These are phyloP conservation scores for Conchocele bisecta DNA, from an alignment of 2,888 invertebrate species.

Conservation along the genomic window DNA sequence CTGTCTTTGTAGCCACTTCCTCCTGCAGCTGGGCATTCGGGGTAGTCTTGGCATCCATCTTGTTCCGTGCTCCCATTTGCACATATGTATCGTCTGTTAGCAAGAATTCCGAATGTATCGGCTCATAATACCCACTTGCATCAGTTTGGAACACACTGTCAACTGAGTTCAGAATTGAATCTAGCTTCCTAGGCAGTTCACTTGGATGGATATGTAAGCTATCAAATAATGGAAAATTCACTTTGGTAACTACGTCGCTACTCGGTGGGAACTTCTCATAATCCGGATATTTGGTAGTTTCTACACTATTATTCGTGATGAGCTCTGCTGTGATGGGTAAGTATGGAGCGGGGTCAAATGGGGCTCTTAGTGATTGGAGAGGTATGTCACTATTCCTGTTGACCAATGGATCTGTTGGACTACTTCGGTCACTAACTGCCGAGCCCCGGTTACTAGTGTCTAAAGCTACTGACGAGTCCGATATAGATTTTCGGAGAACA, in stretches of 20 bases:
- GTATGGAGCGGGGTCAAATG: conserved; percentile 50
- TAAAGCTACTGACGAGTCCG: too few relatives aligned
- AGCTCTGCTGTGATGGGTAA: too few relatives aligned
- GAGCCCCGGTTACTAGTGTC: too few relatives aligned
- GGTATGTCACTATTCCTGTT: too few relatives aligned
- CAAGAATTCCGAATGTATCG: conserved; percentile 31
- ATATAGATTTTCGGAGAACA: too few relatives aligned
- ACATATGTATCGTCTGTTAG: conserved; percentile 34
- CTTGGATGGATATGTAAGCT: conserved; percentile 51
- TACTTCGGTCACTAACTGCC: too few relatives aligned
- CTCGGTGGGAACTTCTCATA: too few relatives aligned
- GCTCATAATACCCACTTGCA: conserved; percentile 1
- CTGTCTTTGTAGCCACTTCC: conserved; percentile 37
- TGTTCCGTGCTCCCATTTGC: conserved; percentile 40
- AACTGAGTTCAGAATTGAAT: conserved; percentile 37
- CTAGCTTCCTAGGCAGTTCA: conserved; percentile 43
- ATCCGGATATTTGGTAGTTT: too few relatives aligned
- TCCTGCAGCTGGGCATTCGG: conserved; percentile 28
- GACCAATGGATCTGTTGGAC: too few relatives aligned
- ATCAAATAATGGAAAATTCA: too few relatives aligned
- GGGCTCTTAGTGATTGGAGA: conserved; percentile 25
- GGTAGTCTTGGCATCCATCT: conserved; percentile 16
- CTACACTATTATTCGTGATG: too few relatives aligned
- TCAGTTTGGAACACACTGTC: background rate
- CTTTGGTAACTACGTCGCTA: too few relatives aligned